These are phyloP conservation scores for human (Homo sapiens) DNA, from an alignment of 2,113 vertebrate genomes.

Conservation along the genomic window DNA sequence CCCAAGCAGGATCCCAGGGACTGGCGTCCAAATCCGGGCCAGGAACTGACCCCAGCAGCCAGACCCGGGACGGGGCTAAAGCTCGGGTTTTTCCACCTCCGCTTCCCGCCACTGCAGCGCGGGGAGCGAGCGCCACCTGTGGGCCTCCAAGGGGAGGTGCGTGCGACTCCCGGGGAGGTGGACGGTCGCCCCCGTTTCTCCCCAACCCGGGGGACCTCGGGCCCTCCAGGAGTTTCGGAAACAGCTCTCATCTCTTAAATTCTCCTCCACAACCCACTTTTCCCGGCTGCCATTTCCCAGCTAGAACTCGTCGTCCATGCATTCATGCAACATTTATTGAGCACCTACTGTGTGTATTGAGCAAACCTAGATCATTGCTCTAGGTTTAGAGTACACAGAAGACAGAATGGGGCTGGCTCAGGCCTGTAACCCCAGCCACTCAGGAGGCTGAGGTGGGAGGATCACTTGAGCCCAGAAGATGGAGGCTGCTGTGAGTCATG, in stretches of 20 bases:
- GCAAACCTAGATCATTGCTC: neutral
- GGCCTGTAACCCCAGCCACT: no score
- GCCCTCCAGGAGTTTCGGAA: no score
- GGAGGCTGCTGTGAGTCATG: no score
- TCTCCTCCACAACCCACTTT: neutral
- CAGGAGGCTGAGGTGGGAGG: no score
- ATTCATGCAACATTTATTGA: neutral
- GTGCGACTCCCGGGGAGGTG: neutral
- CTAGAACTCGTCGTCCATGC: neutral
- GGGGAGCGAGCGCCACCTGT: conserved; percentile 67
- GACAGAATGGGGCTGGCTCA: no score
- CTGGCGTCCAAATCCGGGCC: neutral
- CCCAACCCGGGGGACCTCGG: no score
- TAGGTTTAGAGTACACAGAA: neutral
- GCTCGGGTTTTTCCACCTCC: neutral
- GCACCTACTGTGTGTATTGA: neutral
- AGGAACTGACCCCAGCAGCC: neutral
- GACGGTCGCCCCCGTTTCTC: neutral
- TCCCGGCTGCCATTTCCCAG: neutral
- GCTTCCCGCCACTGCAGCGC: neutral
- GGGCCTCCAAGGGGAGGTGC: neutral
- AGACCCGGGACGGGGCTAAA: neutral
- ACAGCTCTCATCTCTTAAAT: neutral
- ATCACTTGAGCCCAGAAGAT: no score
- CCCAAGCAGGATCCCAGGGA: neutral